Evolutionary conservation across 2,113 vertebrate genomes (phyloP), one percentile per base, ranked within the genome.

Genomic region (Chaetorhynchus papuensis): DNA sequence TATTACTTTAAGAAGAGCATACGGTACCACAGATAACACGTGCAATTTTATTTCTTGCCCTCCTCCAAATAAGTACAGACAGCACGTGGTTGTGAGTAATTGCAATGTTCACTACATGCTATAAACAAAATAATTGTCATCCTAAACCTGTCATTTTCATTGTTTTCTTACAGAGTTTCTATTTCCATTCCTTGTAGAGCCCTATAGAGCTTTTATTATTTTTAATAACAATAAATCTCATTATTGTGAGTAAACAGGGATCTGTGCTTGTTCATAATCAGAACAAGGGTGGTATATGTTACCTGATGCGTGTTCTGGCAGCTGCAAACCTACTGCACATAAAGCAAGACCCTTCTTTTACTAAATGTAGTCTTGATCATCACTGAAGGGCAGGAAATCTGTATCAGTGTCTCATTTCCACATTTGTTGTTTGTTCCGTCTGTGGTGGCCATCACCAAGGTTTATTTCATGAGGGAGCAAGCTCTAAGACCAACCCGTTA

Each of bases 211-310:
- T 96, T 96, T 91, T 93, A 96, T 95, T 96, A 93, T 93, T 96
- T 96, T 97, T 96, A 96, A 92, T 97, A 94, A 72, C 81, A 91
- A 94, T 96, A 95, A 96, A 96, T 97, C 89, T 91, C 49, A 86
- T 96, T 90, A 75, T 76, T 91, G 52, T 72, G 81, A 53, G 39
- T 80, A 54, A 83, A 61, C 35, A 76, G 69, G 75, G 78, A 28
- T 81, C 56, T 39, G 11, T 52, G 45, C 71, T 93, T 90, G 68
- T 79, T 94, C 22, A 16, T 86, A 89, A 65, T 47, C 26, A 83
- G 76, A 88, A 17, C 56, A 89, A 44, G 39, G 37, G 41, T 69
- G 53, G 33, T 19, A 9, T 65, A 12, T 69, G 35, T 82, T 86
- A 59, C 71, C 54, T 53, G 50, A 47, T 70, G 35, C 53, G 64